phyloP scores from a whole-genome alignment of 2,113 vertebrate species.

The Melanostigma gelatinosum region DNA sequence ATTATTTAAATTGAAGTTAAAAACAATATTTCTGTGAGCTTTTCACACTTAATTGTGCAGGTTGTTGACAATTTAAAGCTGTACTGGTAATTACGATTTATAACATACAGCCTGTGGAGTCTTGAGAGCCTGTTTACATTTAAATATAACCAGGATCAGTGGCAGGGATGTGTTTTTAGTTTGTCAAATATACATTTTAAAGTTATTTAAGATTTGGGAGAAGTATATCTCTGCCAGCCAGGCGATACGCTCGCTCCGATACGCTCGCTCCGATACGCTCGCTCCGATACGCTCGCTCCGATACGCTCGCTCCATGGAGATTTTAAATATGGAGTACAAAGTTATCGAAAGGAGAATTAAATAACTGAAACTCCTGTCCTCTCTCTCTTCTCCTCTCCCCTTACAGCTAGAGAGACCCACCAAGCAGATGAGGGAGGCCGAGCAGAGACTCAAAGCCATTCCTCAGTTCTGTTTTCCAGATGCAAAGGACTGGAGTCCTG shows the following conservation, averaged over 20 bases:
- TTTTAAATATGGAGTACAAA: constrained; percentile 36
- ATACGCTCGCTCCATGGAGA: background rate
- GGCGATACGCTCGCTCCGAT: constrained; percentile 23
- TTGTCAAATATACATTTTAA: constrained; percentile 60
- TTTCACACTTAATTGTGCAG: background rate
- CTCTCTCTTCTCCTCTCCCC: constrained; percentile 29
- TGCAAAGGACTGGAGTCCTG: constrained; percentile 96
- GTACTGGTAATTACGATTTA: background rate
- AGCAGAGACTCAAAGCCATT: constrained; percentile 97
- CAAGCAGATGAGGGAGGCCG: constrained; percentile 97
- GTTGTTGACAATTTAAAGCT: constrained; percentile 19
- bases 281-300: background rate
- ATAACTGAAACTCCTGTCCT: constrained; percentile 19
- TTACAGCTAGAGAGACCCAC: constrained; percentile 94
- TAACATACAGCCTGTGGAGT: background rate
- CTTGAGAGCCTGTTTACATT: constrained; percentile 49
- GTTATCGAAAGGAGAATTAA: constrained; percentile 38
- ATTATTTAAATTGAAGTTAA: background rate
- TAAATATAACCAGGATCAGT: constrained; percentile 63
- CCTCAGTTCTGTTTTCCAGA: constrained; percentile 99
- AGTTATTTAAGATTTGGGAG: constrained; percentile 63
- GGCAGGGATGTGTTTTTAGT: constrained; percentile 56
- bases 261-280: background rate
- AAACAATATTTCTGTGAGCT: background rate
- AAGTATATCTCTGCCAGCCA: constrained; percentile 47